Conservation (phyloP, 2,888 invertebrate species). For the Drosophila suboccidentalis region DNA sequence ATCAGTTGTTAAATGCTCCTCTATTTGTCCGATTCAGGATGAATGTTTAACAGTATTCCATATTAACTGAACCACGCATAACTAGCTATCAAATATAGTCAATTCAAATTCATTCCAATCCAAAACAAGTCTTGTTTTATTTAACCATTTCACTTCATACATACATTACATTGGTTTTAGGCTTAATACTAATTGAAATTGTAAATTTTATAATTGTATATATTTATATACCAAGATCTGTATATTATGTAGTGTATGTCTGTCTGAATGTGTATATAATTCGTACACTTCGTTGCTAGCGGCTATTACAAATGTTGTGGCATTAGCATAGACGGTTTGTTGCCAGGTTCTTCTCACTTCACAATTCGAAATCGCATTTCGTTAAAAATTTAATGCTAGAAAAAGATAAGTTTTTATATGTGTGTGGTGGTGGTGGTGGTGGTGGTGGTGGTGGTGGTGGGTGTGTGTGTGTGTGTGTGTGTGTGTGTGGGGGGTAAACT, state of each 20-base stretch:
- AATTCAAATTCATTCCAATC: constrained; percentile 37
- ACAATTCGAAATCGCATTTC: constrained; percentile 2
- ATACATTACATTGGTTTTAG: constrained; percentile 33
- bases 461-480: not conserved
- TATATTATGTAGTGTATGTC: constrained; percentile 5
- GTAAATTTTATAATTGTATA: constrained; percentile 16
- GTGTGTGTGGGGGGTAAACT: not conserved
- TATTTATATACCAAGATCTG: constrained; percentile 6
- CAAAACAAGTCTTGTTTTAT: constrained; percentile 68
- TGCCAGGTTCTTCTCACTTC: constrained; percentile 6
- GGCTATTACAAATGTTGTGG: constrained; percentile 16
- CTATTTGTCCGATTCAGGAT: not conserved
- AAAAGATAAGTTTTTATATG: not conserved
- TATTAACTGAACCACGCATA: not conserved
- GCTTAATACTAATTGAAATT: constrained; percentile 39
- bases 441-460: too few relatives aligned
- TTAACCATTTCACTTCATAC: constrained; percentile 54
- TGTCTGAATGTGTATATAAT: constrained; percentile 6
- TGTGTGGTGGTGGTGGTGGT: not conserved
- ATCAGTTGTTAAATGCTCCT: not conserved
- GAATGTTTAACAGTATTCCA: not conserved
- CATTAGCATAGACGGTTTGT: constrained; percentile 17
- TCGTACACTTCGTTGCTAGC: constrained; percentile 36
- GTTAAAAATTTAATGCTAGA: constrained; percentile 15
- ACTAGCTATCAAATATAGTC: not conserved